Percentiles rank a stretch among this genome's conserved stretches.
Conservation (phyloP, 92 coral and sea anemone species). For the Phenganax marumi region DNA sequence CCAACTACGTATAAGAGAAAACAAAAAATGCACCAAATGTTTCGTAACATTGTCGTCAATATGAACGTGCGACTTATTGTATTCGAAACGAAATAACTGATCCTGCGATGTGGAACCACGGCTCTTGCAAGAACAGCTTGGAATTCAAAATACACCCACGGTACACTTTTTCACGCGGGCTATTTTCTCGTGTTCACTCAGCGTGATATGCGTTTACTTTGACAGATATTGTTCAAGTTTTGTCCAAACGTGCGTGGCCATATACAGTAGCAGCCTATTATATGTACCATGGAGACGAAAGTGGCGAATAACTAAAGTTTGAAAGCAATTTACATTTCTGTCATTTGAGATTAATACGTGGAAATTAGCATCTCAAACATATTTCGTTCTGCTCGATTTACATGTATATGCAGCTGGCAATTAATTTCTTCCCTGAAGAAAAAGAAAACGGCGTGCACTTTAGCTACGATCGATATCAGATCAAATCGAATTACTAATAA, state of each 20-base stretch:
- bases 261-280: background rate
- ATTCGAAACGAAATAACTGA: background rate
- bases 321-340: constrained; percentile 11
- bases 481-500: too few relatives aligned
- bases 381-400: constrained; percentile 14
- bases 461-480: background rate
- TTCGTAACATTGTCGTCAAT: background rate
- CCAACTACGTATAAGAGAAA: background rate
- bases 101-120: background rate
- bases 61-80: background rate
- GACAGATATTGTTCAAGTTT: background rate
- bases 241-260: background rate
- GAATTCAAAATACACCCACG: background rate
- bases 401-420: background rate
- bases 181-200: background rate
- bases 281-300: background rate
- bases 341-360: constrained; percentile 12
- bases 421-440: background rate
- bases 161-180: background rate
- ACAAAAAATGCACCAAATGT: background rate
- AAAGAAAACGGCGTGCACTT: background rate
- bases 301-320: background rate
- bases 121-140: background rate
- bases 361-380: constrained; percentile 14
- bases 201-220: background rate